phyloP scores from a whole-genome alignment of 2,113 vertebrate genomes.

The Sapajus apella region DNA sequence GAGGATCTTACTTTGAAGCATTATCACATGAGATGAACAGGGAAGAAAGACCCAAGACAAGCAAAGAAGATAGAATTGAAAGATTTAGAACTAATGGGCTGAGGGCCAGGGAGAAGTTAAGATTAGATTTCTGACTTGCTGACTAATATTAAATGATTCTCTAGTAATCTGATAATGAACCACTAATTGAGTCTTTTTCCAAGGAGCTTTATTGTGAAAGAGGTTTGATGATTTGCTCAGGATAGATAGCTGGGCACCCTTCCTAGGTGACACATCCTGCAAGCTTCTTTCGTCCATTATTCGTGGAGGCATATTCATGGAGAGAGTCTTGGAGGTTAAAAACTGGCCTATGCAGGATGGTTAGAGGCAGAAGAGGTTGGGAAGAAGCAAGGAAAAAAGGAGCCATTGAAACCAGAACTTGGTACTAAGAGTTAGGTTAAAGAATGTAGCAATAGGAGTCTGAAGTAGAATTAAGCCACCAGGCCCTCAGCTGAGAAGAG shows the following conservation, averaged over 20 bases:
- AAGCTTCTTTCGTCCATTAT: neutral
- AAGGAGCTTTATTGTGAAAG: neutral
- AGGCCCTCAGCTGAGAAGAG: neutral
- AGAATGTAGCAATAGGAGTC: neutral
- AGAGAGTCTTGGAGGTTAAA: neutral
- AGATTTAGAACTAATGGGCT: neutral
- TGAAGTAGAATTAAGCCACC: neutral
- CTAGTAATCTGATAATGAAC: neutral
- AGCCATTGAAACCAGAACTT: neutral
- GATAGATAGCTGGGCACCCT: neutral
- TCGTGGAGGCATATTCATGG: neutral
- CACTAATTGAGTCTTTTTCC: neutral
- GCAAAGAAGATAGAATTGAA: neutral
- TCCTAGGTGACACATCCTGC: neutral
- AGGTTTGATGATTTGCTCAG: neutral
- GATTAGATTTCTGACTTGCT: neutral
- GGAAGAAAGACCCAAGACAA: neutral
- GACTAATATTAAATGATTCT: neutral
- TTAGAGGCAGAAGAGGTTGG: neutral
- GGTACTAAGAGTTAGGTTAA: neutral
- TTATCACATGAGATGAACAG: neutral
- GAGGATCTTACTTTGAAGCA: neutral
- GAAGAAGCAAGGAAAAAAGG: neutral
- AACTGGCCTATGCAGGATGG: neutral
- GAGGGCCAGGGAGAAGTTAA: neutral